These are phyloP conservation scores for Eupeodes luniger DNA, from an alignment of 2,888 invertebrate genomes.

Conservation along the genomic window DNA sequence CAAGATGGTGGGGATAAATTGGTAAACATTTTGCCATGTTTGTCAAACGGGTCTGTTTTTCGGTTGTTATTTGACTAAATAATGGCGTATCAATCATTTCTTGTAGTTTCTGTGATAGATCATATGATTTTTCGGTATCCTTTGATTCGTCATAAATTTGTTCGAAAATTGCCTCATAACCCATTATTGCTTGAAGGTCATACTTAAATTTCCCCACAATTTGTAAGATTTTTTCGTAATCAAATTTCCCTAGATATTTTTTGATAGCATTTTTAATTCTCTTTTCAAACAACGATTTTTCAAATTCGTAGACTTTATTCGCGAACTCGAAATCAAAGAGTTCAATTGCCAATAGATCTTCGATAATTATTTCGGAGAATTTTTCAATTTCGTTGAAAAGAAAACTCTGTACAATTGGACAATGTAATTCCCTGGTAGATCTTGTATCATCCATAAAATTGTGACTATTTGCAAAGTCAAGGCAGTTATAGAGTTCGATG, in stretches of 20 bases:
- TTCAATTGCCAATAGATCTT: not conserved
- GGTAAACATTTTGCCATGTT: not conserved
- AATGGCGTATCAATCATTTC: not conserved
- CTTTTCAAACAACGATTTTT: not conserved
- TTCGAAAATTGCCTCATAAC: conserved; percentile 2
- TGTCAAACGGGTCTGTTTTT: not conserved
- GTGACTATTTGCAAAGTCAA: not conserved
- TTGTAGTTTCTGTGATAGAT: not conserved
- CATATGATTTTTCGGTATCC: conserved; percentile 1
- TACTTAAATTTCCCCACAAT: not conserved
- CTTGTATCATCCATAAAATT: not conserved
- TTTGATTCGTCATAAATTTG: not conserved
- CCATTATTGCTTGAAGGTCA: not conserved
- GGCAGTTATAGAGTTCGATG: not conserved
- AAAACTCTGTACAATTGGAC: not conserved
- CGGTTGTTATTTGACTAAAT: not conserved
- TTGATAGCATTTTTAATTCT: not conserved
- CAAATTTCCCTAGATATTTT: not conserved
- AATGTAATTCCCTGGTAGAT: not conserved
- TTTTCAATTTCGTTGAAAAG: not conserved
- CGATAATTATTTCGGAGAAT: conserved; percentile 1
- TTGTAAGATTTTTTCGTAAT: not conserved
- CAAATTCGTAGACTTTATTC: not conserved
- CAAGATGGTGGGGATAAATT: not conserved
- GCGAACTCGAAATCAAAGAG: conserved; percentile 2